Percentiles rank a stretch among this genome's conserved stretches.
phyloP scores from a whole-genome alignment of 2,113 vertebrate genomes.

The Erythrocebus patas region DNA sequence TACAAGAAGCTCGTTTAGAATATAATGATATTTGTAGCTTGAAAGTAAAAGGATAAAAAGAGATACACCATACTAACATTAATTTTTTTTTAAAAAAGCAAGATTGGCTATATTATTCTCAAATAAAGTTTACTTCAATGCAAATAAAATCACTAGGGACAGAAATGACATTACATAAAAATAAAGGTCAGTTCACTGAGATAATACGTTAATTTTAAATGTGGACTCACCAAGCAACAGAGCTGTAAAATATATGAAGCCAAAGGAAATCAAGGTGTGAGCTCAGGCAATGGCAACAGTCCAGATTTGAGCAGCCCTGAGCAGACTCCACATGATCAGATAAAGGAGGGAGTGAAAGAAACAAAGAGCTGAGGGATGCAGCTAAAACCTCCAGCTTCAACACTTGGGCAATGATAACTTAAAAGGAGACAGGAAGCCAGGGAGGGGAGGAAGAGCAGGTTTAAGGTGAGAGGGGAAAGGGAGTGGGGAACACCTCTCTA shows the following conservation, averaged over 20 bases:
- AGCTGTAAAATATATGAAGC: fast-evolving
- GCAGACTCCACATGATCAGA: fast-evolving
- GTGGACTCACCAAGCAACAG: neutral
- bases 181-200: neutral
- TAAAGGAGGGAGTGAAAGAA: neutral
- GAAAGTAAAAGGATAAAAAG: neutral
- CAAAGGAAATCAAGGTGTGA: neutral
- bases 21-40: neutral
- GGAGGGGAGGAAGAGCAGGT: neutral
- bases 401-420: neutral
- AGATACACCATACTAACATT: neutral
- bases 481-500: too few relatives aligned
- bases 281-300: neutral
- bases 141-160: neutral
- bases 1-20: neutral
- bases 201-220: neutral
- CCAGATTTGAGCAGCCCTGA: fast-evolving
- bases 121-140: neutral
- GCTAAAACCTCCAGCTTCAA: neutral
- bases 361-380: neutral
- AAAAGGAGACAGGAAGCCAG: neutral
- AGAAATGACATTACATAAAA: neutral
- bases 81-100: neutral
- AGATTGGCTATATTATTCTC: neutral
- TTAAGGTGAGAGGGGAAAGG: fast-evolving